These are phyloP conservation scores for Lucilia cuprina DNA, from an alignment of 1,140 invertebrate genomes.

Conservation along the genomic window DNA sequence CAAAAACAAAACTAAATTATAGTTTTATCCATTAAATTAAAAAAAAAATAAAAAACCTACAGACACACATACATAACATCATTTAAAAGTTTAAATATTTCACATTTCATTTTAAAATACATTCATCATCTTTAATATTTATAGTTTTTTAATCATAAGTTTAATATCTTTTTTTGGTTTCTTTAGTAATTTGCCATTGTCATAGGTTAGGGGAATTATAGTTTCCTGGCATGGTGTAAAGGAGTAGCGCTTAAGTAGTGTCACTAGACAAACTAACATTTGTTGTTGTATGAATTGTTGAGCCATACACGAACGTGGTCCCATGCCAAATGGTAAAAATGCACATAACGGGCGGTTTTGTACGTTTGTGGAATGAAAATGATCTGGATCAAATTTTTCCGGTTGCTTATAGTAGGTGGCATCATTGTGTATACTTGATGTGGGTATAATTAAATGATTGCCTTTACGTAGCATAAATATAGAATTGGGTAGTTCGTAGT, in stretches of 20 bases:
- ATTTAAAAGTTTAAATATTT: too few species aligned
- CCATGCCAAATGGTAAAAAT: conserved; percentile 72
- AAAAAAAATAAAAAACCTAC: neutral
- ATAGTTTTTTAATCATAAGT: conserved; percentile 4
- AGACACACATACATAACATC: too few species aligned
- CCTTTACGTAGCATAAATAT: conserved; percentile 64
- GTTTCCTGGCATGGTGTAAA: conserved; percentile 50
- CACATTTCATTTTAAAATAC: too few species aligned
- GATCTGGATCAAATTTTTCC: conserved; percentile 72
- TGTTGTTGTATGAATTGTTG: conserved; percentile 70
- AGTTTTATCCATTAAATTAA: neutral
- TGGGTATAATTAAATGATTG: conserved; percentile 65
- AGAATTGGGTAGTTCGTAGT: conserved; percentile 65
- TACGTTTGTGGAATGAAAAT: conserved; percentile 67
- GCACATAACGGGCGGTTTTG: conserved; percentile 61
- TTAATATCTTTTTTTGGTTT: conserved; percentile 33
- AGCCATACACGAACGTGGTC: conserved; percentile 63
- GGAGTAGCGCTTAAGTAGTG: conserved; percentile 60
- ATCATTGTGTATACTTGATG: conserved; percentile 71
- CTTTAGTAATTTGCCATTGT: conserved; percentile 55
- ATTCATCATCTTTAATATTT: neutral
- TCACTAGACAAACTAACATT: conserved; percentile 66
- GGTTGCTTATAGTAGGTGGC: conserved; percentile 71
- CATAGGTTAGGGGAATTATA: conserved; percentile 62
- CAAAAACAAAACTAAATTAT: neutral